Evolutionary conservation across 2,113 vertebrate genomes (phyloP), one percentile per base, ranked within the genome.

Genomic region (Poeciliopsis prolifica): DNA sequence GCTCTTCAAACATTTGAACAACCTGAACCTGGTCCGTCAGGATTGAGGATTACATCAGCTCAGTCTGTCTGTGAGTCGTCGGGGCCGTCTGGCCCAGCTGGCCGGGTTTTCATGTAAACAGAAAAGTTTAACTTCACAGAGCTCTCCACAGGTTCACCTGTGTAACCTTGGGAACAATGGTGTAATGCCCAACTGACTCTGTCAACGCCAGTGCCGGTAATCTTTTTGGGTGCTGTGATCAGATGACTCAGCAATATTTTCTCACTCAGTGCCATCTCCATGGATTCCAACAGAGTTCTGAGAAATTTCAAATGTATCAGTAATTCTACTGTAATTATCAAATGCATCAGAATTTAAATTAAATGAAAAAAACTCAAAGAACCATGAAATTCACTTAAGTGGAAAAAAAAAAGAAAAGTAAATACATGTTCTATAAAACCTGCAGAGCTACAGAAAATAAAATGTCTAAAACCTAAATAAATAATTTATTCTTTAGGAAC

Each of bases 61-160:
- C 7, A 28, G 29, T 61, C 26, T 5, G 8, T 72, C 15, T 44
- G 42, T 44, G 42, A 14, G 42, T 3, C 44, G 19, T 17, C 31
- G 9, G 33, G 78, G 79, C 68, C 77, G 62, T 60, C n/a, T 80
- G 62, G 72, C 44, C 62, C 7, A n/a, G 65, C 26, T 61, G 37
- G 65, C 54, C 35, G 66, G 40, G 30, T 33, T 31, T 77, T 4
- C 24, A 64, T 28, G 40, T 22, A 28, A 77, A 44, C 40, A 79
- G 14, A 37, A 62, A 63, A 29, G 3, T 65, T 65, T 37, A 58
- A 40, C 5, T 61, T 62, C n/a, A 65, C 24, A 70, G 17, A 17
- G 61, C 61, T 73, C 62, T 77, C 74, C 66, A 75, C 65, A 78
- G 44, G 54, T 31, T 70, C 65, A 61, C 26, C 68, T 61, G 63